Percentiles rank a stretch among this genome's conserved stretches.
These are phyloP conservation scores for Myrmecobius fasciatus DNA, from an alignment of 2,113 vertebrate species.

Conservation along the genomic window DNA sequence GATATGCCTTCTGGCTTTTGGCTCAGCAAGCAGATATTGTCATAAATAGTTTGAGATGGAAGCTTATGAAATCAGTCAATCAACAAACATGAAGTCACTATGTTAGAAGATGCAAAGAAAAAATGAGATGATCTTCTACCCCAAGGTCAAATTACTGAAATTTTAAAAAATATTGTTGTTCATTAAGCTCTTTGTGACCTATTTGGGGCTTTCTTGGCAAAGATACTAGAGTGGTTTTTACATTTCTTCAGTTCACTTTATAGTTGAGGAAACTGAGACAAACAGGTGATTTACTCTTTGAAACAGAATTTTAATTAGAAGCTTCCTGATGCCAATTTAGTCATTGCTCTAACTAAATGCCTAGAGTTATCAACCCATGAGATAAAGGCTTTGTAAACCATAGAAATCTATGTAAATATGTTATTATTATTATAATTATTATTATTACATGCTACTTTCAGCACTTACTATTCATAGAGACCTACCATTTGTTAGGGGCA, in stretches of 20 bases:
- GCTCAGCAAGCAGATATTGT: no score
- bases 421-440: not conserved
- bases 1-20: no score
- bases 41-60: no score
- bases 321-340: not conserved
- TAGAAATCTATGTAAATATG: not conserved
- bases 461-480: conserved; percentile 56
- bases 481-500: conserved; percentile 52
- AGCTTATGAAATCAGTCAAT: no score
- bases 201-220: not conserved
- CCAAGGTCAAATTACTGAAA: no score
- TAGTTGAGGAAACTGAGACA: not conserved
- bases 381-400: not conserved
- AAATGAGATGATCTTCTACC: no score
- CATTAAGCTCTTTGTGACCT: not conserved
- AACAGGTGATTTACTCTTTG: not conserved
- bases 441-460: not conserved
- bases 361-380: not conserved
- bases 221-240: not conserved
- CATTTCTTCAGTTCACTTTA: not conserved
- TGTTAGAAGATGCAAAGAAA: no score
- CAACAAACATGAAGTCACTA: no score
- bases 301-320: not conserved
- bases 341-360: not conserved
- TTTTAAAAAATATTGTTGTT: not conserved